These are phyloP conservation scores for Heptranchias perlo DNA, from an alignment of 2,113 vertebrate genomes.

Conservation along the genomic window DNA sequence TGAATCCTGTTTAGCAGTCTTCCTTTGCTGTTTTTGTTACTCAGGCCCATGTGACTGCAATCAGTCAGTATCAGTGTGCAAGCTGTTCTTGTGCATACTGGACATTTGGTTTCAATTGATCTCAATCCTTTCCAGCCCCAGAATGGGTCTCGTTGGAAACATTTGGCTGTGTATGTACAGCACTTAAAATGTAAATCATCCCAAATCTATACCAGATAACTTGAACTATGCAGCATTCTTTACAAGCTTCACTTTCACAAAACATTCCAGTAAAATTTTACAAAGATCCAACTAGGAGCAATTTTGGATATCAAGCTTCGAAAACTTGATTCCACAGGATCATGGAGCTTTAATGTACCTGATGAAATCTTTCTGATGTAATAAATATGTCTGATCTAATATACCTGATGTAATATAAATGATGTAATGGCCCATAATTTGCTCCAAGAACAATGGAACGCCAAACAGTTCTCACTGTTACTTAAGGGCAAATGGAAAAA, in stretches of 20 bases:
- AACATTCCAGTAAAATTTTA: constrained; percentile 16
- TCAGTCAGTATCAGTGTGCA: not conserved
- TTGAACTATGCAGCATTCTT: not conserved
- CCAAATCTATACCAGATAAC: not conserved
- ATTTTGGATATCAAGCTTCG: not conserved
- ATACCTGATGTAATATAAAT: not conserved
- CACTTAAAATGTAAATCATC: constrained; percentile 27
- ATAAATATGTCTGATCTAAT: not conserved
- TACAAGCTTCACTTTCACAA: not conserved
- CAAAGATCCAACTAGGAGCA: not conserved
- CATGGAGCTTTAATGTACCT: not conserved
- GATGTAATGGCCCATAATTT: no score
- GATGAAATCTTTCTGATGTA: not conserved
- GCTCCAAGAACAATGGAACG: no score
- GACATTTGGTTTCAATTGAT: constrained; percentile 32
- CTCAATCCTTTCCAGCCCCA: constrained; percentile 3
- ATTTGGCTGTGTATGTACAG: constrained; percentile 18
- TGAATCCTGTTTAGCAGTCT: not conserved
- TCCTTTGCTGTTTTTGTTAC: not conserved
- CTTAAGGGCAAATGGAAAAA: no score
- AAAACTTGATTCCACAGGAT: not conserved
- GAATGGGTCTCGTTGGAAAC: constrained; percentile 22
- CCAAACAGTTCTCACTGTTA: no score
- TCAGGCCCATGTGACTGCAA: not conserved
- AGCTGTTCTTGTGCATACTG: not conserved